Evolutionary conservation across 2,113 vertebrate genomes (phyloP).

Genomic region (Spheniscus mendiculus): DNA sequence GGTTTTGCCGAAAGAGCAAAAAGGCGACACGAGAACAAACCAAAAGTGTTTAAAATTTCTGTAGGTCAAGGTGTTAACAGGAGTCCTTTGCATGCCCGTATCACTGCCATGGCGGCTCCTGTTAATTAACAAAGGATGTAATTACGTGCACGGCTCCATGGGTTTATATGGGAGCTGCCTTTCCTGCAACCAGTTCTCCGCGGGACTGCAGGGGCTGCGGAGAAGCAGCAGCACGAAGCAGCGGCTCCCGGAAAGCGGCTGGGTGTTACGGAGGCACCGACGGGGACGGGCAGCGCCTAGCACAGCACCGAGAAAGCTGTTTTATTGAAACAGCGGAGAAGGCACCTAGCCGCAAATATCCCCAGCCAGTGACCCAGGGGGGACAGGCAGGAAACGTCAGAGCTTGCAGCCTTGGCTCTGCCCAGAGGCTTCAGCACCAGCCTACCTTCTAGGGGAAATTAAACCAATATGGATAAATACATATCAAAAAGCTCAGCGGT

Average conservation of each 20-base stretch:
- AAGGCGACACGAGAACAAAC: neutral
- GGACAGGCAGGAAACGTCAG: neutral
- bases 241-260: accelerated
- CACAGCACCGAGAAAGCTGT: neutral
- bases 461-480: neutral
- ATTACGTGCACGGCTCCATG: accelerated
- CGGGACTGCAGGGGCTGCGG: neutral
- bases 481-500: neutral
- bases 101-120: neutral
- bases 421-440: neutral
- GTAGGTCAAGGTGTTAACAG: too few relatives aligned
- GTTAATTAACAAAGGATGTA: neutral
- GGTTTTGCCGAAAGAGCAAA: too few relatives aligned
- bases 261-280: neutral
- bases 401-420: neutral
- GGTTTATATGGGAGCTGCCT: accelerated
- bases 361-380: neutral
- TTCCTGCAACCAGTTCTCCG: neutral
- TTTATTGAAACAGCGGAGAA: neutral
- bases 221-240: neutral
- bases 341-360: accelerated
- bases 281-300: accelerated
- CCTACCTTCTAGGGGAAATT: neutral
- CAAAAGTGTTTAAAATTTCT: neutral
- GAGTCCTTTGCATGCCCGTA: accelerated